Percentiles rank a stretch among this genome's conserved stretches.
phyloP scores from a whole-genome alignment of 2,888 invertebrate genomes.

The Melinaea menophilus region DNA sequence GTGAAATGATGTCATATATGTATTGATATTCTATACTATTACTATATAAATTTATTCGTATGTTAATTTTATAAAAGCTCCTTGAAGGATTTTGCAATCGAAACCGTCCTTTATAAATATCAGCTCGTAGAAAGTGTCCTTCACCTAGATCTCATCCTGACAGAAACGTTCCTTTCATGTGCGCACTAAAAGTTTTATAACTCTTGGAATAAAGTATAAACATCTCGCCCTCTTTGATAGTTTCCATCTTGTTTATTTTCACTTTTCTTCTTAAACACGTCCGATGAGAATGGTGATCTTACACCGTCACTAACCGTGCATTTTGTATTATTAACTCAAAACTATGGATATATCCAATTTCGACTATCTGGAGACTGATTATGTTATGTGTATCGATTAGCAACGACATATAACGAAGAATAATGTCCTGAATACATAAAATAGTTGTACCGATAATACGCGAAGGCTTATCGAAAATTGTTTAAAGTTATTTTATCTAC shows the following conservation, averaged over 20 bases:
- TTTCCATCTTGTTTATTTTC: conserved; percentile 1
- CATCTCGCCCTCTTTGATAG: neutral
- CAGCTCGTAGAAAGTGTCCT: conserved; percentile 38
- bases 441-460: too few species aligned
- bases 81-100: conserved; percentile 21
- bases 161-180: conserved; percentile 22
- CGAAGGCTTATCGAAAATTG: too few species aligned
- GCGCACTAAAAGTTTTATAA: conserved; percentile 14
- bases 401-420: too few species aligned
- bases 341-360: too few species aligned
- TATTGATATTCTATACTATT: too few species aligned
- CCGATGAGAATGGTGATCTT: neutral
- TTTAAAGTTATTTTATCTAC: too few species aligned
- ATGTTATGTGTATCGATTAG: too few species aligned
- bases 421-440: too few species aligned
- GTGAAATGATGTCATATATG: too few species aligned
- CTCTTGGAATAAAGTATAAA: neutral
- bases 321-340: neutral
- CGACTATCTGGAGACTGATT: too few species aligned
- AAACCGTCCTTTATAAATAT: conserved; percentile 40
- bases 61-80: conserved; percentile 6
- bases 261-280: conserved; percentile 1
- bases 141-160: conserved; percentile 40
- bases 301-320: neutral
- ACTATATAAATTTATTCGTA: neutral